A percentile compares a stretch with the other conserved stretches of the same genome.
These are phyloP conservation scores for Hedychridium roseum DNA, from an alignment of 2,888 invertebrate genomes.

Conservation along the genomic window DNA sequence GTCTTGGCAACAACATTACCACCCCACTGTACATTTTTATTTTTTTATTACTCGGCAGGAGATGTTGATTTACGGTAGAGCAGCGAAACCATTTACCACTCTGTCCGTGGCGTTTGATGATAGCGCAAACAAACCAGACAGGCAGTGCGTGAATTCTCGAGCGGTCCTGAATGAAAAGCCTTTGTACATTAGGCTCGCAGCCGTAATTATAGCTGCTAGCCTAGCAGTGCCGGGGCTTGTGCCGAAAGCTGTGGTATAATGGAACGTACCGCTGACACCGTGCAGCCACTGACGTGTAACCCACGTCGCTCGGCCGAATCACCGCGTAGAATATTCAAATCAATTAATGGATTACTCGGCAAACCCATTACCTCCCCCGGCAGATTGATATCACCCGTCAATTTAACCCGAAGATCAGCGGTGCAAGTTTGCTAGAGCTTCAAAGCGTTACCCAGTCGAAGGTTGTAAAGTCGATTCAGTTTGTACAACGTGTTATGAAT, in stretches of 20 bases:
- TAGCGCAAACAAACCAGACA: slow-evolving; percentile 10
- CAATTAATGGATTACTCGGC: slow-evolving; percentile 36
- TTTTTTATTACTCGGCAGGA: too few species aligned
- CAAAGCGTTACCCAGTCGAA: too few species aligned
- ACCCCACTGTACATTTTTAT: too few species aligned
- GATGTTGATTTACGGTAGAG: too few species aligned
- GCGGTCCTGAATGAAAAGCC: slow-evolving; percentile 6
- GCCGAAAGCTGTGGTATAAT: slow-evolving; percentile 14
- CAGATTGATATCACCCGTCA: too few species aligned
- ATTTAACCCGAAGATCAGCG: too few species aligned
- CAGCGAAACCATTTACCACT: slow-evolving; percentile 11
- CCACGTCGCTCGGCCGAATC: slow-evolving; percentile 5
- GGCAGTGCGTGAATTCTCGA: background rate
- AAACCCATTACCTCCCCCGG: slow-evolving; percentile 22
- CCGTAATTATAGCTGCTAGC: slow-evolving; percentile 23
- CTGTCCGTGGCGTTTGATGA: slow-evolving; percentile 20
- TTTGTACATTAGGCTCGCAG: slow-evolving; percentile 24
- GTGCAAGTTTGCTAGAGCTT: too few species aligned
- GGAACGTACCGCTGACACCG: slow-evolving; percentile 17
- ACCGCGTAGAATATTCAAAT: slow-evolving; percentile 35
- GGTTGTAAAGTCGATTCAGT: too few species aligned
- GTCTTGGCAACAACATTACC: too few species aligned
- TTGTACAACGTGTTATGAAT: too few species aligned
- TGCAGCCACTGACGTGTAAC: slow-evolving; percentile 9
- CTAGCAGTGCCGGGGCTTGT: too few species aligned